Conservation (phyloP, 2,888 invertebrate genomes). For the Dione juno region DNA sequence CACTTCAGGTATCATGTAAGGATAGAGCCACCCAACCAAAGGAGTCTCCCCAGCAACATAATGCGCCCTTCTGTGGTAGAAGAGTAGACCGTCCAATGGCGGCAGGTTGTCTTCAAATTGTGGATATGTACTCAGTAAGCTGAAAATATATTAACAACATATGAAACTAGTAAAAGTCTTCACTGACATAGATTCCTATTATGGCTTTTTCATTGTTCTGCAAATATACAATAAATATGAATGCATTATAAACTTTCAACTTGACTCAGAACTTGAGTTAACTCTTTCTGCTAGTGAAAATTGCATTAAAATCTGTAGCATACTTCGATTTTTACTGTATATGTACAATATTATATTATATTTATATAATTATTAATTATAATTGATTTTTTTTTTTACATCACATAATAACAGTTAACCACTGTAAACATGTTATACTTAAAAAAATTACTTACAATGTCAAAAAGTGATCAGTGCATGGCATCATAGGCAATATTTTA, state of each 20-base stretch:
- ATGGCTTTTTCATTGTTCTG: too few species aligned
- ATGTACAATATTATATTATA: too few species aligned
- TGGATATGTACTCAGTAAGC: conserved; percentile 68
- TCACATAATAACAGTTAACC: too few species aligned
- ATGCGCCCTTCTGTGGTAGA: conserved; percentile 92
- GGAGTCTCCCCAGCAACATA: conserved; percentile 93
- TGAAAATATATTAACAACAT: conserved; percentile 49
- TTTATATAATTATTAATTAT: too few species aligned
- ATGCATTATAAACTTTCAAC: too few species aligned
- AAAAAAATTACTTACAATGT: conserved; percentile 44
- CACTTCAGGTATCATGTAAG: conserved; percentile 93
- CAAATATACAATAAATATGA: too few species aligned
- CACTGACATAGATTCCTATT: too few species aligned
- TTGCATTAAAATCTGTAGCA: too few species aligned
- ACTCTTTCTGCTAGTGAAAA: too few species aligned
- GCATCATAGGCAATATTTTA: conserved; percentile 74
- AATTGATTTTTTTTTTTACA: too few species aligned
- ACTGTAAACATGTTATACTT: not conserved
- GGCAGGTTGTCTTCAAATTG: conserved; percentile 68
- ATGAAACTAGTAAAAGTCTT: conserved; percentile 9
- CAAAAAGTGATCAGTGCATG: conserved; percentile 58
- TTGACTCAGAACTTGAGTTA: too few species aligned
- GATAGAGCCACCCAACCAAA: conserved; percentile 95
- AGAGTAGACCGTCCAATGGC: conserved; percentile 92
- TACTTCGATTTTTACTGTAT: too few species aligned